phyloP scores from a whole-genome alignment of 2,888 invertebrate species.

The Eulithis prunata region DNA sequence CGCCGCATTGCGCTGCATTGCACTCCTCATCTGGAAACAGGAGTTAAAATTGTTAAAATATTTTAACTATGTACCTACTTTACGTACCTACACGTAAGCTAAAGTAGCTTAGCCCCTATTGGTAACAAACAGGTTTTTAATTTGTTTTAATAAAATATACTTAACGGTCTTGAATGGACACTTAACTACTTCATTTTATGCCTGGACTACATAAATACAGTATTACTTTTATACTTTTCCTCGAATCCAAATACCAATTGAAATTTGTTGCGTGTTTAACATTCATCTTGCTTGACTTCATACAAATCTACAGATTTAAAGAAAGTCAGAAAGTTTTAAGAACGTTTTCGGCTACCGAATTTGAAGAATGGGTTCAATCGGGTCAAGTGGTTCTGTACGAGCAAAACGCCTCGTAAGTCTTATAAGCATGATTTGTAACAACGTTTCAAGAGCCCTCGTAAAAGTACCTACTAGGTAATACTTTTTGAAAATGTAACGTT shows the following conservation, averaged over 20 bases:
- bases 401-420: conserved; percentile 9
- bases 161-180: too few relatives aligned
- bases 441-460: conserved; percentile 30
- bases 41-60: neutral
- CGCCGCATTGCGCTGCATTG: conserved; percentile 70
- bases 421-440: conserved; percentile 24
- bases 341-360: conserved; percentile 25
- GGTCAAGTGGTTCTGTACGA: conserved; percentile 22
- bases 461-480: conserved; percentile 22
- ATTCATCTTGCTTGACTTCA: conserved; percentile 5
- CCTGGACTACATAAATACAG: too few relatives aligned
- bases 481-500: conserved; percentile 24
- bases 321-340: neutral
- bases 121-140: too few relatives aligned
- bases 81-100: too few relatives aligned
- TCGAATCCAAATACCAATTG: too few relatives aligned
- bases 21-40: conserved; percentile 65
- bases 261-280: neutral
- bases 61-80: too few relatives aligned
- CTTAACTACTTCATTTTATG: too few relatives aligned
- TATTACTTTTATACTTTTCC: too few relatives aligned
- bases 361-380: conserved; percentile 19
- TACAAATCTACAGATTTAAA: neutral
- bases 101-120: too few relatives aligned
- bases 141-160: too few relatives aligned